These are phyloP conservation scores for Tretioscincus oriximinensis DNA, from an alignment of 2,113 vertebrate genomes.

Conservation along the genomic window DNA sequence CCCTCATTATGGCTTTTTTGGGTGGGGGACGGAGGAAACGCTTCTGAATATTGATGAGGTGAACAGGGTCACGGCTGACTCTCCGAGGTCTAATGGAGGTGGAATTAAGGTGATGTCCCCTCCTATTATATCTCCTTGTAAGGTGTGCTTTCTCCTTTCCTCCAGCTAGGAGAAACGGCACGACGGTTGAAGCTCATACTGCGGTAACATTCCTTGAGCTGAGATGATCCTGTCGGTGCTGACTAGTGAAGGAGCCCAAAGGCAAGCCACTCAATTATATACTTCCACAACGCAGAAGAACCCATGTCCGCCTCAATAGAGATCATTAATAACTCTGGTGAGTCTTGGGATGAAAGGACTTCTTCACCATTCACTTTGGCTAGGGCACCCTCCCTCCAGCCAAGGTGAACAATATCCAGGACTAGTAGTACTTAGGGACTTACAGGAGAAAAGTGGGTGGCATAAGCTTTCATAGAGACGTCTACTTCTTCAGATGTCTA, in stretches of 20 bases:
- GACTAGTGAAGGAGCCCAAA: conserved; percentile 38
- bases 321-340: conserved; percentile 57
- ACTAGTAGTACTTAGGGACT: too few relatives aligned
- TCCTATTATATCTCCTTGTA: conserved; percentile 54
- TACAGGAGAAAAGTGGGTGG: too few relatives aligned
- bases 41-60: conserved; percentile 85
- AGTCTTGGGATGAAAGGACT: conserved; percentile 40
- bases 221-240: conserved; percentile 61
- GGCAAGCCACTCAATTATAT: conserved; percentile 56
- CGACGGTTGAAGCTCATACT: conserved; percentile 53
- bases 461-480: too few relatives aligned
- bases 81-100: conserved; percentile 77
- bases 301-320: conserved; percentile 49
- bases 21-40: conserved; percentile 60
- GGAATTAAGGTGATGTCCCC: conserved; percentile 76
- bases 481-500: too few relatives aligned
- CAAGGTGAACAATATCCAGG: too few relatives aligned
- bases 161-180: conserved; percentile 41
- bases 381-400: conserved; percentile 1
- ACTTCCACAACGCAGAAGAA: conserved; percentile 30
- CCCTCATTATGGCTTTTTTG: conserved; percentile 79
- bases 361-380: conserved; percentile 55
- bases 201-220: conserved; percentile 49
- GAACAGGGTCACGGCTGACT: conserved; percentile 69
- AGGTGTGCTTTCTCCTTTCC: conserved; percentile 30